These are phyloP conservation scores for Zosterops japonicus DNA, from an alignment of 2,113 vertebrate species.

Conservation along the genomic window DNA sequence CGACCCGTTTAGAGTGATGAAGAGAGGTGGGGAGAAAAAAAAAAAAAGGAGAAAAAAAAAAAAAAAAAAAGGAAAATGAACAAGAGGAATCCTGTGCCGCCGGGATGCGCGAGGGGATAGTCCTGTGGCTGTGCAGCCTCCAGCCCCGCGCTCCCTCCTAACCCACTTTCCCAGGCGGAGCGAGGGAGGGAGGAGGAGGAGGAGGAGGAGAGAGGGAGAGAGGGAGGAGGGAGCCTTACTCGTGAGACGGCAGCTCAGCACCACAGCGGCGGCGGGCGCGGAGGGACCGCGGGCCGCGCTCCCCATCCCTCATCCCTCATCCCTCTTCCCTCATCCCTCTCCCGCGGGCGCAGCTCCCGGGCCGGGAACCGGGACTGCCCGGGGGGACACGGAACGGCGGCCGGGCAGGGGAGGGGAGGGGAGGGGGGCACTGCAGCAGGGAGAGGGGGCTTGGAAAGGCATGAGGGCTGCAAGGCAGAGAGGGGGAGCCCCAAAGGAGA, in stretches of 20 bases:
- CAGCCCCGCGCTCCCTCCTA: conserved; percentile 71
- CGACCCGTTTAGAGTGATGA: conserved; percentile 34
- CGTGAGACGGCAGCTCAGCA: conserved; percentile 9
- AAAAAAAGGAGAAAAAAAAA: not conserved
- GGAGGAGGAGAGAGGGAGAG: not conserved
- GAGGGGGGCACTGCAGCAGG: not conserved
- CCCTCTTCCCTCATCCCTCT: not conserved
- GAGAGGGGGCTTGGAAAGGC: not conserved
- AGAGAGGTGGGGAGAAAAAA: not conserved
- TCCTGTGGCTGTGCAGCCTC: conserved; percentile 62
- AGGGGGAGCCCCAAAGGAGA: not conserved
- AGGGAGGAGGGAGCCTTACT: not conserved
- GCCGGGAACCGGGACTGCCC: conserved; percentile 53
- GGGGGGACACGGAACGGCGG: conserved; percentile 58
- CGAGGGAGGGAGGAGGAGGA: conserved; percentile 33
- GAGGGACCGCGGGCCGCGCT: not conserved
- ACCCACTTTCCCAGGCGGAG: conserved; percentile 81
- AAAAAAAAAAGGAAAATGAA: not conserved
- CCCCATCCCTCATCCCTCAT: not conserved
- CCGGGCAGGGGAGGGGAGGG: conserved; percentile 68
- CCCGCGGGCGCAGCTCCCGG: not conserved
- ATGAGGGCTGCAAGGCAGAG: not conserved
- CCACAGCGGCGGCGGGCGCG: not conserved
- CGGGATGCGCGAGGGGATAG: conserved; percentile 43
- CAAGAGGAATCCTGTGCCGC: not conserved